These are phyloP conservation scores for Chlorocebus sabaeus DNA, from an alignment of 2,113 vertebrate species.

Conservation along the genomic window DNA sequence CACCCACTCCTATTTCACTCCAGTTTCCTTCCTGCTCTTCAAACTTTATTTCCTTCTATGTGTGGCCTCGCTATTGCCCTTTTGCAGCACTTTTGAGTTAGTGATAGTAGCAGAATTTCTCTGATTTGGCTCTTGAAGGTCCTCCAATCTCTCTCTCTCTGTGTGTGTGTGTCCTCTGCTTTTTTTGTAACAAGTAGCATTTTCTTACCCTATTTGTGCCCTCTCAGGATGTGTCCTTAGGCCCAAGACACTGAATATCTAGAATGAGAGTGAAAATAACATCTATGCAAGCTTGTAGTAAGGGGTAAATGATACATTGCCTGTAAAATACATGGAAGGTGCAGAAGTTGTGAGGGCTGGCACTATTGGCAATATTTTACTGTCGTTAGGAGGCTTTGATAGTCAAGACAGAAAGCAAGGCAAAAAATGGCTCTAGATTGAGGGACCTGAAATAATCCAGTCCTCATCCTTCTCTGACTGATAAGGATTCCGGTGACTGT, in stretches of 20 bases:
- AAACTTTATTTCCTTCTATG: background rate
- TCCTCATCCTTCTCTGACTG: background rate
- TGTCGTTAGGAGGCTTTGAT: background rate
- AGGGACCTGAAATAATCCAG: background rate
- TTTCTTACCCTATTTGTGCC: background rate
- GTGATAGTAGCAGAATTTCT: background rate
- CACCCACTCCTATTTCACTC: background rate
- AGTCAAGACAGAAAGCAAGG: background rate
- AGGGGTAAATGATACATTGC: background rate
- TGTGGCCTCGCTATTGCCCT: background rate
- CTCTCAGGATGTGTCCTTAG: background rate
- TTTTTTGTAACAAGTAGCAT: background rate
- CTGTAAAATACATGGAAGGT: background rate
- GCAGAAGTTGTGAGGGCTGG: background rate
- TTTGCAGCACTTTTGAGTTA: background rate
- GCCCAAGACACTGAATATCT: background rate
- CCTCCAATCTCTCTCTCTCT: background rate
- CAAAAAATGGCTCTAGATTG: background rate
- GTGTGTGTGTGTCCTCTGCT: background rate
- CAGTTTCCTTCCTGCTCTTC: background rate
- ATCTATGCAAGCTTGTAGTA: background rate
- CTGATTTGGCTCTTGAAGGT: background rate
- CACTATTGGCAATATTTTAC: background rate
- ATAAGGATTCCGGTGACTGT: background rate
- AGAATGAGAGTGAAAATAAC: background rate